Evolutionary conservation across 2,797 vertebrate species (phyloP), one percentile per base, ranked within the genome.

Genomic region (Cryptoprocta ferox): DNA sequence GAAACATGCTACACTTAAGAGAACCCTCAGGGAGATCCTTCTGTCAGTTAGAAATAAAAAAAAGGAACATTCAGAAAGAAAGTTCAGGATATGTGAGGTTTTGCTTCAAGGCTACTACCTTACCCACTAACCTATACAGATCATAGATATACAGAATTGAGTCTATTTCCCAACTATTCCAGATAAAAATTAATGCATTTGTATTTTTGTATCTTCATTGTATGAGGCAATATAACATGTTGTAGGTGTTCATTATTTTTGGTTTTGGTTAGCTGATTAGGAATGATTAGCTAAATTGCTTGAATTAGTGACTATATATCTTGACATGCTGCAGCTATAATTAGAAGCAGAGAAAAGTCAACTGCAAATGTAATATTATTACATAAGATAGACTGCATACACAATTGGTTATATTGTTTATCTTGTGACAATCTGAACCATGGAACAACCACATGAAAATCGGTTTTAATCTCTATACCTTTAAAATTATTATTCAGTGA

Each of bases 401-500:
- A 92, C 70, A 92, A 65, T 79, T 61, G 30, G 35, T 59, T 66
- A 39, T 53, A 26, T 26, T 48, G 7, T 71, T 78, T 71, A 75
- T 65, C 8, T 37, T 75, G 45, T 56, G 19, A 71, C 28, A 85
- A 83, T 71, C 11, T 50, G 12, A 85, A 75, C 30, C 50, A 16
- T 53, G 6, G 6, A 75, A 87, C 21, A 93, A 45, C 13, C 39
- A 70, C 5, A 14, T 56, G 19, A 35, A 94, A 83, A 28, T n/a
- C 35, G 37, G 18, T 93, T 84, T 91, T 92, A 28, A 82, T 37
- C 26, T 42, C n/a, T 65, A 28, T 65, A 37, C 14, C 50, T 85
- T 95, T 89, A 61, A 89, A 92, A 63, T 78, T 91, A 82, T 53
- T 39, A 68, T 80, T 82, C 24, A 63, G 14, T 70, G 24, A 93